phyloP scores from a whole-genome alignment of 2,888 invertebrate species.

The Lasioglossum vierecki region DNA sequence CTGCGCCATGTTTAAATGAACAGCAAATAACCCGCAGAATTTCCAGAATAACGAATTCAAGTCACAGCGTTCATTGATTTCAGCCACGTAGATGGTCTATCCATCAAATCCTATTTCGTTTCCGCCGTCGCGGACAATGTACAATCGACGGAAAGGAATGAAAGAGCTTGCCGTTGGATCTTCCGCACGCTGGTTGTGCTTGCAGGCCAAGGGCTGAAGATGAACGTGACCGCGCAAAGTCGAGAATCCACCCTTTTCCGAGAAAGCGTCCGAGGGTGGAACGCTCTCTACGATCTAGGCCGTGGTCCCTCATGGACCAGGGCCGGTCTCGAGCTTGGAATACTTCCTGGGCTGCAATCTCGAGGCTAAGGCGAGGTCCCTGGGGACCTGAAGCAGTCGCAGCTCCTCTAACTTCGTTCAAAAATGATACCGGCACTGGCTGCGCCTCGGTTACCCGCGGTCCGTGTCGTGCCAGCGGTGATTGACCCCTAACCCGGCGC shows the following conservation, averaged over 20 bases:
- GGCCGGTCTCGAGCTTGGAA: constrained; percentile 16
- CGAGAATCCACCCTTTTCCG: constrained; percentile 8
- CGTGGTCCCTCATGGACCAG: not conserved
- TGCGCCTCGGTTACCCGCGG: not conserved
- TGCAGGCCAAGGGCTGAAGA: not conserved
- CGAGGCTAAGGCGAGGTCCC: constrained; percentile 39
- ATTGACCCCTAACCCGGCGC: constrained; percentile 46
- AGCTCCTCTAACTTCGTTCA: constrained; percentile 24
- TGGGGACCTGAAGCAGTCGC: not conserved
- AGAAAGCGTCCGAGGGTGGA: not conserved
- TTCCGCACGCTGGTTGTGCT: not conserved
- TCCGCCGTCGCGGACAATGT: not conserved
- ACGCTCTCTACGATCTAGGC: constrained; percentile 11
- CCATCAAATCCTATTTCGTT: constrained; percentile 34
- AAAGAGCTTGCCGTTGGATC: not conserved
- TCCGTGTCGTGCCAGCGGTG: constrained; percentile 7
- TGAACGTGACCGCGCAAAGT: constrained; percentile 47
- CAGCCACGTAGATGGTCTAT: not conserved
- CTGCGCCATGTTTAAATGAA: not conserved
- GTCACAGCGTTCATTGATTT: not conserved
- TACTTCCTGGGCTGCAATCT: constrained; percentile 44
- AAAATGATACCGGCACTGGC: constrained; percentile 30
- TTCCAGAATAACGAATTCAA: constrained; percentile 13
- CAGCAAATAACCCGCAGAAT: not conserved
- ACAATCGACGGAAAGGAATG: not conserved